Conservation (phyloP, 53 echinoderm and acorn worm species). For the Echinometra lucunter region DNA sequence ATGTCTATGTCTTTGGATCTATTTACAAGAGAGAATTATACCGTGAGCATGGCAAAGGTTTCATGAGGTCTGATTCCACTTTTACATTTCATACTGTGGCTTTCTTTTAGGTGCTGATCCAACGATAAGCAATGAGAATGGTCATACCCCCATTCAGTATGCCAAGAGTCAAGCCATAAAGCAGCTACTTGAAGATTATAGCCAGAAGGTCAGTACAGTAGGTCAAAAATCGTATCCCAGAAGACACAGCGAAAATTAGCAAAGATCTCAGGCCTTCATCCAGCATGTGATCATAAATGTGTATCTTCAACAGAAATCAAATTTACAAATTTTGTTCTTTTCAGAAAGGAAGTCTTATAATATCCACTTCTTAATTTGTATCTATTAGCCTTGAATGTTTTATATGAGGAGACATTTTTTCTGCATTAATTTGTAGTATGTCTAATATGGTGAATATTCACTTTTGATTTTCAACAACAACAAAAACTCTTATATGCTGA, state of each 20-base stretch:
- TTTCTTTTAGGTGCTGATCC: conserved; percentile 83
- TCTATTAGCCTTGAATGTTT: no score
- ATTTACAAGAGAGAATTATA: no score
- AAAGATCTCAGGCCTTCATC: not conserved
- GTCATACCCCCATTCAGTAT: conserved; percentile 87
- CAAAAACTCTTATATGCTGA: no score
- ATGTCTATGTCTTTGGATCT: no score
- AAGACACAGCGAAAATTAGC: not conserved
- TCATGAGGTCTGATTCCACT: not conserved
- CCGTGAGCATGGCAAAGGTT: no score
- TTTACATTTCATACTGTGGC: not conserved
- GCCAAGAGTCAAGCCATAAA: conserved; percentile 79
- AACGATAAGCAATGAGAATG: conserved; percentile 84
- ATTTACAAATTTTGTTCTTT: no score
- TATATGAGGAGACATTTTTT: no score
- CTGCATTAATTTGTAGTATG: no score
- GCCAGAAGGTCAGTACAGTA: conserved; percentile 72
- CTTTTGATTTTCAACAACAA: no score
- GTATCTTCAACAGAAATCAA: not conserved
- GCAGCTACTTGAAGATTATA: conserved; percentile 75
- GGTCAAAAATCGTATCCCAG: not conserved
- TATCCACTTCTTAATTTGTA: no score
- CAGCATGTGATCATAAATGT: not conserved
- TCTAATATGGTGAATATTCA: no score
- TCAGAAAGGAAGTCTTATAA: no score